Base-by-base conservation (phyloP, 1,140 invertebrate species). In the Hestina assimilis region DNA sequence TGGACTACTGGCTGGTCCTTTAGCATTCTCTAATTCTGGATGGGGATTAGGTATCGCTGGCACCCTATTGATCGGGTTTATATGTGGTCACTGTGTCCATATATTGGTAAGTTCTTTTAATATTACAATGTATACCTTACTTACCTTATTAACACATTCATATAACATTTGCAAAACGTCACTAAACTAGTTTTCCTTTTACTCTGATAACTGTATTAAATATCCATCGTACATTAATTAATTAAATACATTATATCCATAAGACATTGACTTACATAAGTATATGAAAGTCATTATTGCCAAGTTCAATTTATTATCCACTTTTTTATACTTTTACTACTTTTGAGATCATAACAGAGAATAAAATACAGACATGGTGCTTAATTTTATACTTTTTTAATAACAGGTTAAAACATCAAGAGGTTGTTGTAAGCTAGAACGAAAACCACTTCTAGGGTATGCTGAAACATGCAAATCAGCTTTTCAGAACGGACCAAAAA, bases 1-100 rank as follows among this genome's bases (percentile, higher is more conserved):
- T 0, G 96, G 96, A 0, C 93, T 97, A 45, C 84, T 97, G 40
- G 96, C 96, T 4, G 96, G 97, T 91, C 96, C 96, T 3, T 89
- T 92, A 59, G 96, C 96, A 1, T 93, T 97, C 53, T 92, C 92
- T 50, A 93, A 96, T 77, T 93, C 94, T 40, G 96, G 96, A 31
- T 81, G 96, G 33, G 69, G 93, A 12, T 91, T 96, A 61, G 94
- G 94, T 12, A 83, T 92, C 17, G 68, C 95, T 17, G 93, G 93
- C 4, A 94, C 94, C 0, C 71, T 95, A 7, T 62, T 96, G 17
- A 91, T 95, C 11, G 94, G 94, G 3, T 69, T 95, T 4, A 83
- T 96, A 29, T 95, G 94, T 77, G 93, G 94, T 0, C 94, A 96
- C 73, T 95, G 94, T 70, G 93, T 96, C 19, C 93, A 96, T 73